phyloP scores from a whole-genome alignment of 2,113 vertebrate genomes.

The Oreochromis aureus region DNA sequence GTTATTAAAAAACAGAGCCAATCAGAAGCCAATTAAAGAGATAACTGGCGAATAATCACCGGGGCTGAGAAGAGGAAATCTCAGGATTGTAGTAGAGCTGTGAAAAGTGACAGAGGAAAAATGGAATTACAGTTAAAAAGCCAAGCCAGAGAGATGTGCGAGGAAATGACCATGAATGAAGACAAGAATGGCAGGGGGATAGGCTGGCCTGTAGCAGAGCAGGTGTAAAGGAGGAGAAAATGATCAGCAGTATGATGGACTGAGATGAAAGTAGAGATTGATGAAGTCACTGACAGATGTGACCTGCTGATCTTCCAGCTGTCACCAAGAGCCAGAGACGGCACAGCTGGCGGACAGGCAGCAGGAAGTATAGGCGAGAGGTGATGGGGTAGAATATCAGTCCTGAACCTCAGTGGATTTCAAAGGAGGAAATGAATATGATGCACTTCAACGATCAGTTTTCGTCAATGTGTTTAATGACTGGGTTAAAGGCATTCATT shows the following conservation, averaged over 20 bases:
- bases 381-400: constrained; percentile 14
- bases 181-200: neutral
- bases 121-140: neutral
- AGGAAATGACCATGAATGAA: neutral
- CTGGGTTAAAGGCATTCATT: neutral
- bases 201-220: neutral
- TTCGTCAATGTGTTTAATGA: neutral
- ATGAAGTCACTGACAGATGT: constrained; percentile 44
- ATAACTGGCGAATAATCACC: constrained; percentile 34
- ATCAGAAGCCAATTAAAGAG: constrained; percentile 49
- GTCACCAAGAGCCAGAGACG: neutral
- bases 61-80: neutral
- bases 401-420: neutral
- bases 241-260: constrained; percentile 14
- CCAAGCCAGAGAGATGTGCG: neutral
- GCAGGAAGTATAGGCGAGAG: neutral
- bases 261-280: constrained; percentile 22
- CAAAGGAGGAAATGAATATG: neutral
- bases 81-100: neutral
- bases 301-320: constrained; percentile 43
- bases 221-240: constrained; percentile 27
- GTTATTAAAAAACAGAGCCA: constrained; percentile 45
- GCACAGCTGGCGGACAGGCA: constrained; percentile 3
- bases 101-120: neutral
- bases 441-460: neutral